Percentiles rank a stretch among this genome's conserved stretches.
phyloP scores from a whole-genome alignment of 2,797 vertebrate species.

The Setipinna tenuifilis region DNA sequence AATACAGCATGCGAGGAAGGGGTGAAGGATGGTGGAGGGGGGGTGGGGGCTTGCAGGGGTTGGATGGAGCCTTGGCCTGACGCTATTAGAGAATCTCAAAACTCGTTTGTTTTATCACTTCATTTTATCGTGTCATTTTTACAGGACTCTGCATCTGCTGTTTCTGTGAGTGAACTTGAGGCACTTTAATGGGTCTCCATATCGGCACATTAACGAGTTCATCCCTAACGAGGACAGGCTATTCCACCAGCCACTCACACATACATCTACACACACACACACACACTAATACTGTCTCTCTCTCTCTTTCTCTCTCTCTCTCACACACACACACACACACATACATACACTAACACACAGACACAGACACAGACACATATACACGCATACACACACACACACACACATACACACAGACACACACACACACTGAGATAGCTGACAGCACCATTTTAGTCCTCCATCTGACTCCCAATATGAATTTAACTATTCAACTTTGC shows the following conservation, averaged over 20 bases:
- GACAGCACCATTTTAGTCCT: slow-evolving; percentile 46
- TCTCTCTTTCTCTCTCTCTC: too few species aligned
- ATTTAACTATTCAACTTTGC: slow-evolving; percentile 10
- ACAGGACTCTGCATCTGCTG: slow-evolving; percentile 10
- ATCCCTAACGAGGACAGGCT: slow-evolving; percentile 13
- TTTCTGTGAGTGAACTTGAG: not conserved
- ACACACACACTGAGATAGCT: not conserved
- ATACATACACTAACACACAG: not conserved
- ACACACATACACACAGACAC: not conserved
- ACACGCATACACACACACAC: slow-evolving; percentile 10
- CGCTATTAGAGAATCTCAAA: not conserved
- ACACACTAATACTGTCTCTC: not conserved
- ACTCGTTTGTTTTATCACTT: slow-evolving; percentile 10
- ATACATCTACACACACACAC: not conserved
- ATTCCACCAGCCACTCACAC: not conserved
- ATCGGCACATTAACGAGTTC: slow-evolving; percentile 4
- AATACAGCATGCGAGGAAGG: not conserved
- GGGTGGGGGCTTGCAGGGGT: not conserved
- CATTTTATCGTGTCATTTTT: slow-evolving; percentile 8
- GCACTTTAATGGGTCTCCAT: slow-evolving; percentile 18
- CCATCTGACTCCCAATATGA: slow-evolving; percentile 36
- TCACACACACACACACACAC: not conserved
- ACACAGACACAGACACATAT: not conserved
- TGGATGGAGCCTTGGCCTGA: not conserved
- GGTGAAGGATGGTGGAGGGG: not conserved